phyloP scores from a whole-genome alignment of 2,797 vertebrate species.

The Hybognathus amarus region DNA sequence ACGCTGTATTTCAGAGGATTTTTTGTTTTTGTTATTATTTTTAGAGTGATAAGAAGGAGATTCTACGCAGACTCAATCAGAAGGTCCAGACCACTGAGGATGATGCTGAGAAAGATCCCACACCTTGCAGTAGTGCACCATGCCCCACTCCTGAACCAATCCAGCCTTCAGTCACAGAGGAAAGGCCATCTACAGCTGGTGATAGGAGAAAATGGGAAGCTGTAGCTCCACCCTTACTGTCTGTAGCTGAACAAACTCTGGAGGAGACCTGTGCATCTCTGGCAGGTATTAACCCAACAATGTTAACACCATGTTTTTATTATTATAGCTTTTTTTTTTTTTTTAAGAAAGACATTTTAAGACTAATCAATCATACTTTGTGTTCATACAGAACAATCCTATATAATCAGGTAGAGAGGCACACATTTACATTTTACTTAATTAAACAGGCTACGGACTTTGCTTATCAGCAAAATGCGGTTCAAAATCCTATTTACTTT shows the following conservation, averaged over 20 bases:
- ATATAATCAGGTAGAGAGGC: not conserved
- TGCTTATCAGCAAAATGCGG: not conserved
- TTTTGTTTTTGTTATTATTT: constrained; percentile 35
- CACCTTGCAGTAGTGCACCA: constrained; percentile 45
- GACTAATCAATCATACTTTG: not conserved
- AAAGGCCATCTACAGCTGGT: constrained; percentile 67
- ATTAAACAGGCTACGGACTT: too few species aligned
- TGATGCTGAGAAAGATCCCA: constrained; percentile 55
- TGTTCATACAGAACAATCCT: not conserved
- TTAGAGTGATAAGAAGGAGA: constrained; percentile 91
- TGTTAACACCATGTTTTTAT: not conserved
- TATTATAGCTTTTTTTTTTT: not conserved
- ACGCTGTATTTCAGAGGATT: not conserved
- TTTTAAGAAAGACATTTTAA: not conserved
- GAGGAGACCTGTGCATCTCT: constrained; percentile 78
- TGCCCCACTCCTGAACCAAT: constrained; percentile 49
- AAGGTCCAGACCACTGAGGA: constrained; percentile 80
- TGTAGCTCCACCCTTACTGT: constrained; percentile 80
- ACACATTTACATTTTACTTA: not conserved
- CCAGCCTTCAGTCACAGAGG: constrained; percentile 60
- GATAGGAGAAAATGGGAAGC: constrained; percentile 93
- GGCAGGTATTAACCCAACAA: constrained; percentile 31
- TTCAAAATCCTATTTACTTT: not conserved
- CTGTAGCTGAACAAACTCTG: constrained; percentile 81
- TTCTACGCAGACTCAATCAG: constrained; percentile 90